Evolutionary conservation across 2,797 vertebrate species (phyloP), one percentile per base, ranked within the genome.

Genomic region (Halcyon leucocephala): DNA sequence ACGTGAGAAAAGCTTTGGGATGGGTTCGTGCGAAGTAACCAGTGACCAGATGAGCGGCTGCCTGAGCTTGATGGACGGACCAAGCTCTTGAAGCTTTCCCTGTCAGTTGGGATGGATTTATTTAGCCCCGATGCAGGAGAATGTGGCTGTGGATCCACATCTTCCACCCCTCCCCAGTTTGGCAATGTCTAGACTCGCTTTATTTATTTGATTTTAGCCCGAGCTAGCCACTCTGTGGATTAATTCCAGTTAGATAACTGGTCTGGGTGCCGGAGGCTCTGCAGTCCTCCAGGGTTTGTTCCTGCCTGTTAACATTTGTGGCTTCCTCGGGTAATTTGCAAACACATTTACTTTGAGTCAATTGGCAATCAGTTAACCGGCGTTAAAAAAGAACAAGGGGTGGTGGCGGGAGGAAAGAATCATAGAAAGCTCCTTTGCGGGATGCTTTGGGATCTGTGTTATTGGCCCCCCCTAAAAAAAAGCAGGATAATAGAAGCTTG

Each of bases 311-410:
- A 80, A 72, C 37, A 24, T 74, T 92, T 82, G 90, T 67, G 92
- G 46, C 55, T 86, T 69, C 24, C 54, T 67, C 10, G 71, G 69
- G 67, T 67, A 67, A 71, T 92, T 87, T 91, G 76, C 82, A 72
- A 71, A 86, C 64, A n/a, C 33, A 6, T 82, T 89, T 82, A 37
- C 71, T 89, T 67, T 7, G 91, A 92, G 76, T 89, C 95, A 74
- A 41, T 86, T 82, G 87, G 72, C 71, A 64, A 61, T 76, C 86
- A 60, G 82, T 76, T 82, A 70, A 33, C 58, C 76, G 66, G 33
- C 93, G 90, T 86, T 95, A 61, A 62, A 79, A 79, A 57, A 73
- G 52, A 29, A 87, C 64, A 69, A 74, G 54, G 58, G 52, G 21
- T 29, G 22, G n/a, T 20, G 15, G 35, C 35, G 35, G 41, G 37